Conservation (phyloP, 2,113 vertebrate genomes). For the Pluvianellus socialis region DNA sequence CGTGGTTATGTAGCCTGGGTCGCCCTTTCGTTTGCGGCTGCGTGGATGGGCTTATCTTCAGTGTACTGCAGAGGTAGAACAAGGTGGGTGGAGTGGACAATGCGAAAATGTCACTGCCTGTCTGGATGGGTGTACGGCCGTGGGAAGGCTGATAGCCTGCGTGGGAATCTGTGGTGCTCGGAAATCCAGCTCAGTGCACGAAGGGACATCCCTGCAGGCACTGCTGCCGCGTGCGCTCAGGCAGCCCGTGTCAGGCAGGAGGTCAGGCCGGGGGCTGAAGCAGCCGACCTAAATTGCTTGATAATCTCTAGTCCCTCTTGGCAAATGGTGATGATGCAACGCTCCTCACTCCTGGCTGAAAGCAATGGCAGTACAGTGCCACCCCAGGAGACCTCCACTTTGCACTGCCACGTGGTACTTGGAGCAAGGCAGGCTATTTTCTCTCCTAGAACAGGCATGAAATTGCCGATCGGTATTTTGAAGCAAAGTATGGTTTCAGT, state of each 20-base stretch:
- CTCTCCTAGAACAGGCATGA: neutral
- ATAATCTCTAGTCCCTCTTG: neutral
- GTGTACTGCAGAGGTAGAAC: neutral
- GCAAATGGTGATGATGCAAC: neutral
- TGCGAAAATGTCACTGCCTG: neutral
- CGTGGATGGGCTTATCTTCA: neutral
- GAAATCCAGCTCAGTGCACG: neutral
- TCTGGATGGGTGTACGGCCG: neutral
- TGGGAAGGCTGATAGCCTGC: neutral
- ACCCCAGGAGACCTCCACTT: neutral
- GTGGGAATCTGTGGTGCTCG: neutral
- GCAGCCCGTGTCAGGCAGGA: neutral
- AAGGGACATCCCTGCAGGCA: accelerated
- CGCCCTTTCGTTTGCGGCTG: neutral
- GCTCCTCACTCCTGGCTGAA: neutral
- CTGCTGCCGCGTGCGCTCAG: accelerated
- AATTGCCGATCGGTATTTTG: neutral
- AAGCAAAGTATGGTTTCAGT: neutral
- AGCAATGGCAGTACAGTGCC: neutral
- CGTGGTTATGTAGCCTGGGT: neutral
- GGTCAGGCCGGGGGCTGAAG: neutral
- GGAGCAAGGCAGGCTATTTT: neutral
- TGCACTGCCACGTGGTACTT: neutral
- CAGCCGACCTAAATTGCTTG: neutral
- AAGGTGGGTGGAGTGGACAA: neutral